Base-by-base conservation (phyloP, 1,140 invertebrate genomes). In the Drosophila kepulauana region DNA sequence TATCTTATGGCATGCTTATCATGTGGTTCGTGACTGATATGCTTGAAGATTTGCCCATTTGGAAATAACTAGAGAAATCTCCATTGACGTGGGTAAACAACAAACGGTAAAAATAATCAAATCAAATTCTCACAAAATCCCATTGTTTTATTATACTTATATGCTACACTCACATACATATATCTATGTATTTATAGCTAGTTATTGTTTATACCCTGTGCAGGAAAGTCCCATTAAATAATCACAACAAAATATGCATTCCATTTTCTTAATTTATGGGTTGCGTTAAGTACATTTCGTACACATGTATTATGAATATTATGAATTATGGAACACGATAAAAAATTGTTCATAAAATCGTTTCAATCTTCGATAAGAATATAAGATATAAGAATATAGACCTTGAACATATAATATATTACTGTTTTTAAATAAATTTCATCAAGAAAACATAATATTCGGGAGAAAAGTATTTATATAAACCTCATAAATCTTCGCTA, bases 21-120 rank as follows among this genome's bases (percentile, higher is more conserved):
- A 69, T 64, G 51, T 56, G 65, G 69, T 78, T 80, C 84, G 80
- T 80, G 84, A 88, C 84, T 89, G 85, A 89, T 89, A 81, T 78
- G 79, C 72, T 71, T 63, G 25, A 35, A 52, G 49, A 45, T 58
- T 65, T 69, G 48, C 20, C 49, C 52, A 70, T 54, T 54, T 58
- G 25, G 41, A 61, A 71, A 64, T 64, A 59, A 49, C 59, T 25
- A 46, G 49, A 68, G 64, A 67, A 85, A 66, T 76, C 67, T 81
- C 64, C 64, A 62, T 62, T 73, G 76, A 67, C 68, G 58, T 51
- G 71, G 64, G 38, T 64, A 68, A 63, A 58, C 46, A 64, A 41
- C n/a, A 70, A 54, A 67, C 49, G 72, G 46, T 57, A 45, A 58
- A 62, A 58, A 78, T 68, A 75, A 72, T 69, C 48, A 69, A 74